Conservation (phyloP, 2,888 invertebrate species). For the Empis stercorea region DNA sequence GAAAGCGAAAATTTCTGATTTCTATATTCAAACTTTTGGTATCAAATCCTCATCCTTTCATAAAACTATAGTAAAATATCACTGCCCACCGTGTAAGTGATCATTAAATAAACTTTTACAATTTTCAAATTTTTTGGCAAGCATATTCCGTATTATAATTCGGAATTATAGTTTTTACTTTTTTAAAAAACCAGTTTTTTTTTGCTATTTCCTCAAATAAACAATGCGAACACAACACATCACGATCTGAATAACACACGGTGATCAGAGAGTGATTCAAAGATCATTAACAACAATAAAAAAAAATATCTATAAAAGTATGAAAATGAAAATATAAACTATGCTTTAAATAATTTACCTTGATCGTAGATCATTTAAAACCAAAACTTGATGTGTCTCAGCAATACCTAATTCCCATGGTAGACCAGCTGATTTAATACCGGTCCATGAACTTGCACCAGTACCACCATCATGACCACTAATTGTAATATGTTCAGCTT, state of each 20-base stretch:
- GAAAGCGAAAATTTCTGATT: too few species aligned
- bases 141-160: too few species aligned
- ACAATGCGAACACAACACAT: too few species aligned
- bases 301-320: too few species aligned
- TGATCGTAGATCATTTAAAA: conserved; percentile 82
- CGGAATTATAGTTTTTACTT: too few species aligned
- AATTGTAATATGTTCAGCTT: conserved; percentile 96
- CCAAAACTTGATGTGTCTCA: conserved; percentile 95
- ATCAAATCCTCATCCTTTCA: neutral
- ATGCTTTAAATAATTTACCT: conserved; percentile 26
- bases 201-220: too few species aligned
- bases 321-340: too few species aligned
- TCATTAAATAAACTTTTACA: neutral
- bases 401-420: conserved; percentile 98
- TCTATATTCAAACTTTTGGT: neutral
- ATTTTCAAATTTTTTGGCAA: too few species aligned
- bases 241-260: too few species aligned
- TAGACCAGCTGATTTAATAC: conserved; percentile 93
- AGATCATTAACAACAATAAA: too few species aligned
- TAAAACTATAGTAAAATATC: conserved; percentile 12
- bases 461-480: conserved; percentile 99
- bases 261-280: too few species aligned
- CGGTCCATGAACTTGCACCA: conserved; percentile 98
- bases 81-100: conserved; percentile 20
- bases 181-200: too few species aligned